phyloP scores from a whole-genome alignment of 2,113 vertebrate species.

The Gallinago jamesoni region DNA sequence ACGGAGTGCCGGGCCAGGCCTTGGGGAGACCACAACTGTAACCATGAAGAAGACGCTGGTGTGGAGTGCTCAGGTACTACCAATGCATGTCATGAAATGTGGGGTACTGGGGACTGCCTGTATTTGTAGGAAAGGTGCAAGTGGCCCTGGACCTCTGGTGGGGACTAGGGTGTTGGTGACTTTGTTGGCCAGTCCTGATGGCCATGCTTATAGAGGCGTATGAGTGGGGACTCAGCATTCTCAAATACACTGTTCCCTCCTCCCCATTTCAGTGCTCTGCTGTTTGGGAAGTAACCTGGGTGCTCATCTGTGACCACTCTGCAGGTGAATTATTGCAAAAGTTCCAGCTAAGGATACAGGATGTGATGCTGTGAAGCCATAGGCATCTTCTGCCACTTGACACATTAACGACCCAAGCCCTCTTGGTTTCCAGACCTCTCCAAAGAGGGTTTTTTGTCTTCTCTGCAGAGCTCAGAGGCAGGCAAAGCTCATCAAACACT shows the following conservation, averaged over 20 bases:
- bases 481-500: neutral
- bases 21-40: neutral
- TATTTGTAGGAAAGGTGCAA: neutral
- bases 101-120: too few species aligned
- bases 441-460: rapidly evolving
- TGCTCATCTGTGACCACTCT: too few species aligned
- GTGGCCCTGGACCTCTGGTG: neutral
- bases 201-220: neutral
- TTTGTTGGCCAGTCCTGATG: neutral
- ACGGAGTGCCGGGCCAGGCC: neutral
- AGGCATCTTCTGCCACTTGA: neutral
- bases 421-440: neutral
- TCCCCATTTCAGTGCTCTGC: neutral
- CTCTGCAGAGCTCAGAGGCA: neutral
- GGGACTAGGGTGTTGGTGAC: too few species aligned
- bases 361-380: neutral
- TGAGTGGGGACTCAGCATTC: too few species aligned
- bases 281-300: neutral
- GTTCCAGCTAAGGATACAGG: neutral
- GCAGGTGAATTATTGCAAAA: neutral
- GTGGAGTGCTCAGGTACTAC: neutral
- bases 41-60: neutral
- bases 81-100: neutral
- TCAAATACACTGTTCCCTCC: neutral
- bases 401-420: too few species aligned